Base-by-base conservation (phyloP, 2,113 vertebrate species). In the Echinops telfairi region DNA sequence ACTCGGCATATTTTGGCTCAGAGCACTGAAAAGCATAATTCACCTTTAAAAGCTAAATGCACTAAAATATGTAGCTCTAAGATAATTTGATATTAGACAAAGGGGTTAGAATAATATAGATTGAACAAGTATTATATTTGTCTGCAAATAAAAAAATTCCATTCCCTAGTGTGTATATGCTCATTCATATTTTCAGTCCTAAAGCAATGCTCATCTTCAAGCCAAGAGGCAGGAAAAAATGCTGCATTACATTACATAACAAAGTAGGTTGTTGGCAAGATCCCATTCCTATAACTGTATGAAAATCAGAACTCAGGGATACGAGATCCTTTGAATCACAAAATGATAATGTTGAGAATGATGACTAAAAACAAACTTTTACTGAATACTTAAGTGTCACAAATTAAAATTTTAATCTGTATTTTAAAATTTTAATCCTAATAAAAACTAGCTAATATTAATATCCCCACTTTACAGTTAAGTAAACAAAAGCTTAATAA, bases 271-370 rank as follows among this genome's bases (percentile, higher is more conserved):
- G 76, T 19, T 91, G 64, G 64, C 38, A 97, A 93, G 53, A 94
- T 91, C 19, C 36, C 88, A 29, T 81, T 90, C 15, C 79, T 82
- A 91, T 43, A 38, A 38, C 9, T 89, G 27, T 66, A 77, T 81
- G 86, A 97, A 92, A 97, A 92, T 57, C 81, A 27, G 43, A 93
- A 95, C n/a, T 76, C 79, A 88, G 64, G 83, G 40, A 86, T 68
- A 88, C 62, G 87, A 91, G 20, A 89, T 83, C 3, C 15, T 90
- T 73, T 91, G 57, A 90, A 71, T 84, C 83, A 86, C 84, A 93
- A 85, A 77, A 85, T 62, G 57, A 68, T 89, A 83, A 93, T 36
- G 78, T n/a, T 95, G 38, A 91, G 11, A 93, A 91, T 16, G 79
- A 90, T 58, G 23, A 38, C 27, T 66, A 23, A 83, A 94, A 93